Evolutionary conservation across 2,888 invertebrate species (phyloP), one percentile per base, ranked within the genome.

Genomic region (Stenoptilia bipunctidactyla): DNA sequence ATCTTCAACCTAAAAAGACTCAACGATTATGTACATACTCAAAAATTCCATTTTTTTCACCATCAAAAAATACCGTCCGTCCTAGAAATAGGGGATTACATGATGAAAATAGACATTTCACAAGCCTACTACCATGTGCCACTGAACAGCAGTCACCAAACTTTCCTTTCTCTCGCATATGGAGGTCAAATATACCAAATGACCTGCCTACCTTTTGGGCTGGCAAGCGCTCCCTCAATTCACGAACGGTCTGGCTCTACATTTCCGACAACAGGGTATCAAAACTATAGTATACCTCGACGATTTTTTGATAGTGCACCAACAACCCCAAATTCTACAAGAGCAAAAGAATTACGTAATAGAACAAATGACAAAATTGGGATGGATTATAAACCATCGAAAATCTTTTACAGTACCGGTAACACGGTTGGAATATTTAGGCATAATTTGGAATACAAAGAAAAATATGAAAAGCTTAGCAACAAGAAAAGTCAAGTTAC

Each of bases 91-190:
- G n/a, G n/a, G n/a, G 20, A 34, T 35, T 38, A 36, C 35, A 33
- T 38, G 38, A 33, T 12, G n/a, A 38, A 38, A 15, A 15, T 30
- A 2, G 38, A 38, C 15, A 13, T 37, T 13, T 37, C 37, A 4
- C 37, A 37, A 14, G 37, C 37, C 2, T 37, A 36, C n/a, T 36
- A 9, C 10, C 36, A 36, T n/a, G n/a, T 36, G 2, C 36, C 36
- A 8, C 6, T 36, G 5, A 10, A 2, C 3, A 30, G 10, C 2
- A 10, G 6, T 3, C 30, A 30, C 3, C 30, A 10, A 2, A n/a
- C n/a, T n/a, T 30, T n/a, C 10, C 30, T 30, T 3, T 2, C 30
- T 12, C n/a, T 30, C 30, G 2, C 9, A 9, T 30, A 30, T 30
- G 2, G n/a, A 12, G 10, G 12, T 2, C 2, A n/a, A 10, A 30